Base-by-base conservation (phyloP, 1,140 invertebrate species). In the Limonius californicus region DNA sequence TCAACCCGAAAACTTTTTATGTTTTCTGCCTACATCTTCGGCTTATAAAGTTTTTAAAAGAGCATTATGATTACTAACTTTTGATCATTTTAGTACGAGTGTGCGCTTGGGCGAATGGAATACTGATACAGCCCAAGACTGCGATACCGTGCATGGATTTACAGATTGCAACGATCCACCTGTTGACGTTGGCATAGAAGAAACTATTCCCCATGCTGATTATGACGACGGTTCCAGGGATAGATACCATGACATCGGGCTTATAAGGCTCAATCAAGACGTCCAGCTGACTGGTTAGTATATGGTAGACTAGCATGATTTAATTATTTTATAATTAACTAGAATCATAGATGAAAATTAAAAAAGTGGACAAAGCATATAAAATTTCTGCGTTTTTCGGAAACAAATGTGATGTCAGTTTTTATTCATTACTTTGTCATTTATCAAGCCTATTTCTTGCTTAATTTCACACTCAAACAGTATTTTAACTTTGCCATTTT, bases 71-170 rank as follows among this genome's bases (percentile, higher is more conserved):
- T 7, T 47, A n/a, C n/a, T n/a, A n/a, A 9, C 53, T 54, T 12
- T 27, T 8, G 9, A 50, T 54, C 54, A 69, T 62, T 72, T 39
- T 59, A 85, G 88, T 39, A 70, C 74, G 15, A 72, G 72, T 45
- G 78, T 89, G 1, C 80, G 86, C 30, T 67, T 89, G 0, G 87
- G 87, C 2, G 87, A 88, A 63, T 79, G 83, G 63, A 79, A 88
- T 61, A 79, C 74, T 0, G 64, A 72, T 1, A 80, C 75, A 1
- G 72, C 83, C 60, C 77, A 78, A 1, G 87, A 89, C 67, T 89
- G 87, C 62, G 73, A 80, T 27, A 55, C 19, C 4, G 9, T 30
- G 9, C 43, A 53, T 27, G 58, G 78, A 7, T 69, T 71, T 54
- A 35, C 67, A 53, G 62, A 66, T 16, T 76, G 64, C 61, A 63